phyloP scores from a whole-genome alignment of 2,797 vertebrate species.

The Loriculus beryllinus region DNA sequence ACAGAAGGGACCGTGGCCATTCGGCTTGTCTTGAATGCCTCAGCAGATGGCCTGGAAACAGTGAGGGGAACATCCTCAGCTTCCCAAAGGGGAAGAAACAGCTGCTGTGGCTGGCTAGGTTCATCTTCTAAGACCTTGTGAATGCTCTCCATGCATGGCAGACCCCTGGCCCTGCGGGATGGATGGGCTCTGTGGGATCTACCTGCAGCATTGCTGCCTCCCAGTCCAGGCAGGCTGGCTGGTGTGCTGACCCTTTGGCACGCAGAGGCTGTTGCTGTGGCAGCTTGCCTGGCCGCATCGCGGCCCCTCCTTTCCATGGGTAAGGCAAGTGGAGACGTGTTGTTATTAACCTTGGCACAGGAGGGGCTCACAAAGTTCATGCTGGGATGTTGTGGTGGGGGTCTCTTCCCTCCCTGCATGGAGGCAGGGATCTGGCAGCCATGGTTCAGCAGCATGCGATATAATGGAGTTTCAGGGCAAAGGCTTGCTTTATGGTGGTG shows the following conservation, averaged over 20 bases:
- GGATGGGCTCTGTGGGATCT: background rate
- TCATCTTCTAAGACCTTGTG: background rate
- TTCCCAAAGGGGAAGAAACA: background rate
- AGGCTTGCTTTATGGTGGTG: background rate
- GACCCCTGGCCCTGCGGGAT: background rate
- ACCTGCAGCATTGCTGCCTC: background rate
- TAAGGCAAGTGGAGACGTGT: background rate
- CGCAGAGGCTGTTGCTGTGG: background rate
- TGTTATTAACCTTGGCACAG: background rate
- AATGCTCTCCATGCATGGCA: background rate
- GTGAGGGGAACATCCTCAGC: background rate
- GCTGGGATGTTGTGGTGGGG: background rate
- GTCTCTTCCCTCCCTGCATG: background rate
- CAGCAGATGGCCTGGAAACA: background rate
- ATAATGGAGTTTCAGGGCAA: background rate
- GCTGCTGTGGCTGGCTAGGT: background rate
- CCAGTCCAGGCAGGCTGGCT: background rate
- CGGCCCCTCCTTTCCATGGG: background rate
- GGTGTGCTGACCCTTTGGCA: background rate
- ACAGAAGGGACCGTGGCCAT: background rate
- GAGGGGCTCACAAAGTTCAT: accelerated
- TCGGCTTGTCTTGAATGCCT: background rate
- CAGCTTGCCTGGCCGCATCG: background rate
- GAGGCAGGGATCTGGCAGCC: background rate
- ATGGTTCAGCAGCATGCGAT: background rate